Base-by-base conservation (phyloP, 2,888 invertebrate genomes). In the Thalpophila matura region DNA sequence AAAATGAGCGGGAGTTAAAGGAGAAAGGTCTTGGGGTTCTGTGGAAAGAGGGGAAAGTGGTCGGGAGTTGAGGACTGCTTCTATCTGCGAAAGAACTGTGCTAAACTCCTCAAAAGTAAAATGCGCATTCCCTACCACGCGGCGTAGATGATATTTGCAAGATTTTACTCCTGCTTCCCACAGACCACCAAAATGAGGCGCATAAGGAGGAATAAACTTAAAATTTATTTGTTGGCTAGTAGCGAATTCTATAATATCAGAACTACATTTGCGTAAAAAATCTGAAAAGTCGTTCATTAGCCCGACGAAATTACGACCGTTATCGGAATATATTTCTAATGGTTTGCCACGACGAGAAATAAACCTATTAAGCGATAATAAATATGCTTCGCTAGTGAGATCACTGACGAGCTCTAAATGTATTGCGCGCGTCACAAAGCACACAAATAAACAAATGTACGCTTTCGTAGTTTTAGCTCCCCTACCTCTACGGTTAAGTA, bases 351-450 rank as follows among this genome's bases (percentile, higher is more conserved):
- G 45, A 4, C 45, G 33, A 6, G 54, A 54, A 45, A 54, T 54
- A 26, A 54, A 54, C 6, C 54, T 33, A 20, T 54, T 54, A 4
- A 54, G 33, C 14, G 54, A 26, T 18, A 60, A 26, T 46, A 37
- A 24, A 37, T 50, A 62, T 18, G 43, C 49, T n/a, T 50, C 9
- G 4, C 20, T 27, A 4, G 62, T 31, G 2, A 63, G 35, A 33
- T 51, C 45, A 24, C 43, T 56, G 26, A 62, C 51, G 4, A 62
- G 29, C 6, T 62, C 62, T 6, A 62, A 46, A n/a, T n/a, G n/a
- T n/a, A n/a, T n/a, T n/a, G n/a, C n/a, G n/a, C n/a, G n/a, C n/a
- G n/a, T n/a, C n/a, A n/a, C n/a, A n/a, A n/a, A n/a, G n/a, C n/a
- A n/a, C n/a, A n/a, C n/a, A n/a, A n/a, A n/a, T n/a, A n/a, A n/a